These are phyloP conservation scores for Schizopygopsis malacanthus DNA, from an alignment of 2,797 vertebrate species.

Conservation along the genomic window DNA sequence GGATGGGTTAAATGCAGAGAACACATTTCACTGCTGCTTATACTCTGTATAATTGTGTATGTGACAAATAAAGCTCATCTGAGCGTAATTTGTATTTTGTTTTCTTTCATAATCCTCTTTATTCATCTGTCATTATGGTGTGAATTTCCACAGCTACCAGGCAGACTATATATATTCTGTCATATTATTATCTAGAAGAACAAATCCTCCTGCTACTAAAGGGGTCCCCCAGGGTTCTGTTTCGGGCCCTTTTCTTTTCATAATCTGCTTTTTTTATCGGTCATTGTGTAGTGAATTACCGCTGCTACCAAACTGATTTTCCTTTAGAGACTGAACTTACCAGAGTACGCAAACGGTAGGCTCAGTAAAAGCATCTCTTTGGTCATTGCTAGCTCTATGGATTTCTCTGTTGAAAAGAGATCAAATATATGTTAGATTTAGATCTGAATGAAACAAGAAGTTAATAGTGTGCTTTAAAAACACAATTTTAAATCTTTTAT, in stretches of 20 bases:
- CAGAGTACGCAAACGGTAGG: slow-evolving; percentile 90
- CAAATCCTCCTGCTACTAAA: neutral
- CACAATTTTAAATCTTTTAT: neutral
- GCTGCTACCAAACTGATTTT: neutral
- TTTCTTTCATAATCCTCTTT: neutral
- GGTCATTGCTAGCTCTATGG: slow-evolving; percentile 85
- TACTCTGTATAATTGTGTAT: too few relatives aligned
- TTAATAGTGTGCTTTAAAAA: neutral
- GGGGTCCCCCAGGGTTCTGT: neutral
- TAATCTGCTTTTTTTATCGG: neutral
- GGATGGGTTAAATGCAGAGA: too few relatives aligned
- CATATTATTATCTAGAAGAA: neutral
- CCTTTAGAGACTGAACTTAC: slow-evolving; percentile 70
- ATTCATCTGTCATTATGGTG: neutral
- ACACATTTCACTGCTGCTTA: too few relatives aligned
- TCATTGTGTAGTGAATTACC: neutral
- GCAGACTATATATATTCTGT: neutral
- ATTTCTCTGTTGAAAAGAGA: slow-evolving; percentile 80
- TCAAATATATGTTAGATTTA: neutral
- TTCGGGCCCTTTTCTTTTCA: neutral
- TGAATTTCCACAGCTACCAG: neutral
- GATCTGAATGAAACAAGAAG: neutral
- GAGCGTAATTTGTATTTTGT: too few relatives aligned
- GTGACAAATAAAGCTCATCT: too few relatives aligned
- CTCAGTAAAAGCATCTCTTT: slow-evolving; percentile 95